Base-by-base conservation (phyloP, 2,888 invertebrate species). In the Andricus curvator region DNA sequence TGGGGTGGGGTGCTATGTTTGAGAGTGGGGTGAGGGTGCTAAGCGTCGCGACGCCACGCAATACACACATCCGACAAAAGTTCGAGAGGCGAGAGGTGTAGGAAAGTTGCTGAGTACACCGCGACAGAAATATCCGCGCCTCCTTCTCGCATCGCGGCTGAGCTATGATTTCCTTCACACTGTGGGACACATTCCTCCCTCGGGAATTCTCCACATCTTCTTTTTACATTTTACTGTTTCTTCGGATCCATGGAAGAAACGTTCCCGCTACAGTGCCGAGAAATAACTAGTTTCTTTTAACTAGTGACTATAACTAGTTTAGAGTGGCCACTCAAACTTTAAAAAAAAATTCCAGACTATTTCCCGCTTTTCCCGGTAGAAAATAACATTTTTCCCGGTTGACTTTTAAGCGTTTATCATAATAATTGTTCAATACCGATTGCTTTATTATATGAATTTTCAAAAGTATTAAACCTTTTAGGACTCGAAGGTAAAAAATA, bases 11-110 rank as follows among this genome's bases (percentile, higher is more conserved):
- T 79, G 68, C 65, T 74, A 62, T 79, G 68, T 83, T 77, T 74
- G 82, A 81, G 81, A 78, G 85, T 86, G 86, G 86, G 88, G 88
- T 87, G 86, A 84, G 83, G 86, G 83, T 83, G 83, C 78, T 67
- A 78, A 82, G 88, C 88, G 86, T 85, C 86, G 76, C 86, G 86
- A 89, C 87, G 88, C 86, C 80, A 68, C 60, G 62, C 74, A 33
- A 74, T 51, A 74, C 56, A 74, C 33, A 64, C 74, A 48, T 51
- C 62, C 67, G 78, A 78, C 79, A 64, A 29, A 64, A 64, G 51
- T 51, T 67, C 74, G 76, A 37, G 62, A 67, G 41, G 64, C 56
- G 41, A 67, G 62, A 37, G 37, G 65, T 44, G 44, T 44, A 17
- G 33, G 17, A 80, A 60, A 62, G 20, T 77, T 77, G 60, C 33